Base-by-base conservation (phyloP, 1,140 invertebrate species). In the Aleiodes sp. region DNA sequence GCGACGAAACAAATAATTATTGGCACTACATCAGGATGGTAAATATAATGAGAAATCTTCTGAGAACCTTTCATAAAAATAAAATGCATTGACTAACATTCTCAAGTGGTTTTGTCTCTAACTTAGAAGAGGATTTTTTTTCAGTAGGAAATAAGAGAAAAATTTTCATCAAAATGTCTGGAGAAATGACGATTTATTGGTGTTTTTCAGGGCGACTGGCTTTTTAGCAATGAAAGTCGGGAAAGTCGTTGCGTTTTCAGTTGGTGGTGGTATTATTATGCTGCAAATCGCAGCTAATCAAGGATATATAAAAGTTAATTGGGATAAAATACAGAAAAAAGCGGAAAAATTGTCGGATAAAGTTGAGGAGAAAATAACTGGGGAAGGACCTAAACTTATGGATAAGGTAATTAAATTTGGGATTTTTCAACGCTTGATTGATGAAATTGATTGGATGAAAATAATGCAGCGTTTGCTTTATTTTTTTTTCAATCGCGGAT, bases 221-320 rank as follows among this genome's bases (percentile, higher is more conserved):
- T 96, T 93, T 82, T 82, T 96, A 37, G 92, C 94, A 73, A 94
- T 96, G 90, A 96, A 97, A 89, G 91, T 97, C 73, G 95, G 96
- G 7, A 97, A 96, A 89, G 87, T 93, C 68, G 94, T 94, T 52
- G 96, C 96, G 7, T 91, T 95, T 65, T 93, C 94, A 8, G 83
- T 97, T 70, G 96, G 96, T 69, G 93, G 95, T 65, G 92, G 94
- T 70, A 92, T 98, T 33, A 92, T 98, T 73, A 87, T 97, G 75
- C 80, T 98, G 63, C 94, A 98, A 87, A 89, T 98, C 75, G 96
- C 96, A 1, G 92, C 94, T 70, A 93, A 97, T 78, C 92, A 96
- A 79, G 96, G 95, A n/a, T 96, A 96, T 74, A 92, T 98, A 52
- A 94, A 94, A 77, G 90, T 95, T 63, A 94, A 98, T 84, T 97